Evolutionary conservation across 2,888 invertebrate species (phyloP).

Genomic region (Rutpela maculata): DNA sequence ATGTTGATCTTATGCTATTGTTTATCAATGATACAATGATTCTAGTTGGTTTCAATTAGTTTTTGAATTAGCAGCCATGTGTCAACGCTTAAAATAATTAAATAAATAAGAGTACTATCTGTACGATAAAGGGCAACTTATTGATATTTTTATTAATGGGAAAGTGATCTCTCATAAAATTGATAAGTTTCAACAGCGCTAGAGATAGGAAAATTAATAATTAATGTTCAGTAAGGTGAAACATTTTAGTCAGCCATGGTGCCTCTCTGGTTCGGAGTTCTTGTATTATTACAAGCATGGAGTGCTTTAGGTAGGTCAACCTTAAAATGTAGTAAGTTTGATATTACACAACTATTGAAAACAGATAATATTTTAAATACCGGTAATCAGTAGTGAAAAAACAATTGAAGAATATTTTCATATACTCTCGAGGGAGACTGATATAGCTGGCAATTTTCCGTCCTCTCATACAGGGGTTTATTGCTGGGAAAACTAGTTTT

Average conservation of each 20-base stretch:
- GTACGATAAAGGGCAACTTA: neutral
- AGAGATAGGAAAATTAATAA: conserved; percentile 3
- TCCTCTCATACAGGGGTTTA: too few species aligned
- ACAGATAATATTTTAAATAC: too few species aligned
- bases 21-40: neutral
- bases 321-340: conserved; percentile 6
- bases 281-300: conserved; percentile 13
- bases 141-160: neutral
- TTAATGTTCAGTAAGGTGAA: neutral
- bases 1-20: too few species aligned
- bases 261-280: conserved; percentile 21
- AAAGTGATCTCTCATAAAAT: neutral
- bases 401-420: too few species aligned
- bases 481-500: too few species aligned
- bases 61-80: neutral
- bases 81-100: neutral
- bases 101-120: neutral
- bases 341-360: neutral
- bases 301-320: conserved; percentile 19
- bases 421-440: too few species aligned
- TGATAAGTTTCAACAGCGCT: conserved; percentile 9
- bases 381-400: too few species aligned
- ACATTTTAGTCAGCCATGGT: conserved; percentile 34
- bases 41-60: neutral
- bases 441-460: too few species aligned